phyloP scores from a whole-genome alignment of 2,113 vertebrate species.

The Emberiza fucata region DNA sequence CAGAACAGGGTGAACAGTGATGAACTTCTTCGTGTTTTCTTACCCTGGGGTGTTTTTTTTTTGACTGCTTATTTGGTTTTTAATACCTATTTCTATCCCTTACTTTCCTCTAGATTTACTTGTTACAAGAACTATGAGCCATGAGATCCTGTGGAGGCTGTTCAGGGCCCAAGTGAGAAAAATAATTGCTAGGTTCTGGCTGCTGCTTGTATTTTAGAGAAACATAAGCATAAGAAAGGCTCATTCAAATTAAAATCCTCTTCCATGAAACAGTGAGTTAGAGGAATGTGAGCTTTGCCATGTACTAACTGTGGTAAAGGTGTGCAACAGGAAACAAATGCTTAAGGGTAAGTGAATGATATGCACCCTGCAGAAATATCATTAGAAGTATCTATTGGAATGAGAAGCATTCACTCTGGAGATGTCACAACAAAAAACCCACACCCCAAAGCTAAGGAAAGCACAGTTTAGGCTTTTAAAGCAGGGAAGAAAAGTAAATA shows the following conservation, averaged over 20 bases:
- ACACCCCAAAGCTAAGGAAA: slow-evolving; percentile 34
- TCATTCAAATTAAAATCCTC: background rate
- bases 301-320: background rate
- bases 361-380: background rate
- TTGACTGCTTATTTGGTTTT: background rate
- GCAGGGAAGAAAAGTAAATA: background rate
- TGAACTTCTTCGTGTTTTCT: background rate
- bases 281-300: background rate
- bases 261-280: background rate
- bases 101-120: background rate
- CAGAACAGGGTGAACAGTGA: background rate
- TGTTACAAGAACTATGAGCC: background rate
- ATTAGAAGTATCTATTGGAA: background rate
- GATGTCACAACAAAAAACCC: slow-evolving; percentile 8
- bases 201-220: background rate
- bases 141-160: background rate
- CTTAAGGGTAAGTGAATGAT: background rate
- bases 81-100: background rate
- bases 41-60: background rate
- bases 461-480: background rate
- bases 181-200: background rate
- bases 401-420: background rate
- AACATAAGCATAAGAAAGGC: background rate
- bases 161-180: background rate
- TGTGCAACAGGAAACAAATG: background rate